A percentile compares a stretch with the other conserved stretches of the same genome.
These are phyloP conservation scores for Taxidea taxus DNA, from an alignment of 2,113 vertebrate species.

Conservation along the genomic window DNA sequence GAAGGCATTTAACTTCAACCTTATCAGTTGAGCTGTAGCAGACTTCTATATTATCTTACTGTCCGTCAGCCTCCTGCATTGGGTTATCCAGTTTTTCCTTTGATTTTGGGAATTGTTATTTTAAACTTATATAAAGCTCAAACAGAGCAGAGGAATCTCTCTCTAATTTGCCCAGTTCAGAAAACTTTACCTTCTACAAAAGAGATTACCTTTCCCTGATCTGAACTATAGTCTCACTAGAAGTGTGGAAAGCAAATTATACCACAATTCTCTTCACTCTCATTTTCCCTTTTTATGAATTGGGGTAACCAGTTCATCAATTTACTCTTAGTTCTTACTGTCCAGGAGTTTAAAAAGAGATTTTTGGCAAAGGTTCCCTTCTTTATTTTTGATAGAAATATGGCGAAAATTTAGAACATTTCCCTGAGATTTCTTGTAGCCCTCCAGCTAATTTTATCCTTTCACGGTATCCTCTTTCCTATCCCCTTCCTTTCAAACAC, in stretches of 20 bases:
- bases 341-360: background rate
- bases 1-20: background rate
- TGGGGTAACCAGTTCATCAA: background rate
- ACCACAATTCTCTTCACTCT: background rate
- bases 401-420: background rate
- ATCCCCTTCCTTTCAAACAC: background rate
- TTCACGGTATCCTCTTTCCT: background rate
- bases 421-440: background rate
- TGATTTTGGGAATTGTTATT: background rate
- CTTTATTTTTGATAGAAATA: background rate
- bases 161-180: background rate
- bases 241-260: background rate
- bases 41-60: background rate
- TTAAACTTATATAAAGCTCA: background rate
- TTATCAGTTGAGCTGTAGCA: background rate
- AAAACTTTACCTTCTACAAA: background rate
- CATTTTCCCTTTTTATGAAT: background rate
- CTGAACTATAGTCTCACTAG: background rate
- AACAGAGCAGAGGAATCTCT: background rate
- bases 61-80: background rate
- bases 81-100: conserved; percentile 4
- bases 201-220: background rate
- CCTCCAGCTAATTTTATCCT: background rate
- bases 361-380: background rate
- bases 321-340: background rate